Conservation (phyloP, 1,140 invertebrate genomes). For the Drosophila nigrodunni region DNA sequence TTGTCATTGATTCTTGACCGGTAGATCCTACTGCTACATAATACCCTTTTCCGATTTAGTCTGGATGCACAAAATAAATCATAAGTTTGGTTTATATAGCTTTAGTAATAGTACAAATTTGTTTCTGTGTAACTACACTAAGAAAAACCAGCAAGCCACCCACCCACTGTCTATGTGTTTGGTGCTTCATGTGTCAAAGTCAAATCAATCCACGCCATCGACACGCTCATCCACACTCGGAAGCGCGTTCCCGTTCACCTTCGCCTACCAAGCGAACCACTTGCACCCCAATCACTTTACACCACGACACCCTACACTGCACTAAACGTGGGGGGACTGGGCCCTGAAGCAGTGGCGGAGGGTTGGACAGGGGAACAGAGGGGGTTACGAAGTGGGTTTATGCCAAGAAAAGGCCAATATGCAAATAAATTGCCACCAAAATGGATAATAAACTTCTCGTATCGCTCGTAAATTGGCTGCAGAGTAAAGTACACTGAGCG, state of each 20-base stretch:
- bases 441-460: slow-evolving; percentile 71
- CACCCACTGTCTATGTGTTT: slow-evolving; percentile 1
- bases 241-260: too few species aligned
- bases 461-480: slow-evolving; percentile 58
- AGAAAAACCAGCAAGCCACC: too few species aligned
- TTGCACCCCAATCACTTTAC: background rate
- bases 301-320: background rate
- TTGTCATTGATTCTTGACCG: too few species aligned
- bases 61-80: too few species aligned
- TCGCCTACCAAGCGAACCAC: background rate
- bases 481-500: slow-evolving; percentile 49
- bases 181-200: slow-evolving; percentile 75
- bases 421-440: slow-evolving; percentile 68
- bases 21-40: too few species aligned
- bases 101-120: too few species aligned
- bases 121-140: too few species aligned
- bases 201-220: slow-evolving; percentile 58
- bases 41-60: too few species aligned
- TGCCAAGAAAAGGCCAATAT: slow-evolving; percentile 62
- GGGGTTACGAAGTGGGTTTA: background rate
- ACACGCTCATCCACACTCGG: slow-evolving; percentile 56
- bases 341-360: too few species aligned
- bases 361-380: background rate
- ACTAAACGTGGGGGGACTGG: background rate
- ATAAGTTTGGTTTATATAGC: too few species aligned